Conservation (phyloP, 2,797 vertebrate species). For the Pangasius larnaudii region DNA sequence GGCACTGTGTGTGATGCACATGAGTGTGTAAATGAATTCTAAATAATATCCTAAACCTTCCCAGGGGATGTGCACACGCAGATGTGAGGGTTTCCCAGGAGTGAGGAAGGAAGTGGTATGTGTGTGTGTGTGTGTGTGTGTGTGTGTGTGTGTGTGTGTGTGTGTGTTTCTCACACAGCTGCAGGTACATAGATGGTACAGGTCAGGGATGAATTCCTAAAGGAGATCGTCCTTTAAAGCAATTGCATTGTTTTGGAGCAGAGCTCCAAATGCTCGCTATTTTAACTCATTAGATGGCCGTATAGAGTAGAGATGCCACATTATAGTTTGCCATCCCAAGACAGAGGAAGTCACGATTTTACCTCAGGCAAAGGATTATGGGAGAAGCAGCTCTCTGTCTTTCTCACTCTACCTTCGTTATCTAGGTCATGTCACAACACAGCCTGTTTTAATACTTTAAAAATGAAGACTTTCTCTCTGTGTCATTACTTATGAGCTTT, state of each 20-base stretch:
- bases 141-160: not conserved
- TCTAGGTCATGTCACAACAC: slow-evolving; percentile 47
- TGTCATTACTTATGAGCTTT: not conserved
- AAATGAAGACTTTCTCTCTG: slow-evolving; percentile 15
- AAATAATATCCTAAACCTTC: slow-evolving; percentile 19
- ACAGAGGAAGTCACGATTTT: slow-evolving; percentile 36
- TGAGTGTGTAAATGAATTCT: slow-evolving; percentile 16
- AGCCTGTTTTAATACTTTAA: slow-evolving; percentile 29
- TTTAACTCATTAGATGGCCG: slow-evolving; percentile 15
- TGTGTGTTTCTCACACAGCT: slow-evolving; percentile 18
- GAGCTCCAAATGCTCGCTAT: not conserved
- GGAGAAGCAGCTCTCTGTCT: slow-evolving; percentile 34
- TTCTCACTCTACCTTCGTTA: slow-evolving; percentile 32
- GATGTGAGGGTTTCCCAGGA: slow-evolving; percentile 40
- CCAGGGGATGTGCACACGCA: slow-evolving; percentile 6
- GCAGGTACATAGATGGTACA: slow-evolving; percentile 45
- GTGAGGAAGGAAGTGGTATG: not conserved
- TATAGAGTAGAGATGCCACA: slow-evolving; percentile 13
- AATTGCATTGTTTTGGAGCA: slow-evolving; percentile 32
- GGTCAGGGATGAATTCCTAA: slow-evolving; percentile 48
- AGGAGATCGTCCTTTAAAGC: slow-evolving; percentile 27
- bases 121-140: not conserved
- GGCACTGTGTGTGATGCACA: not conserved
- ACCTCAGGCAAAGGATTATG: slow-evolving; percentile 39
- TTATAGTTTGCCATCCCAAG: slow-evolving; percentile 18